A percentile compares a stretch with the other conserved stretches of the same genome.
phyloP scores from a whole-genome alignment of 1,140 invertebrate genomes.

The Hypsibius dujardini region DNA sequence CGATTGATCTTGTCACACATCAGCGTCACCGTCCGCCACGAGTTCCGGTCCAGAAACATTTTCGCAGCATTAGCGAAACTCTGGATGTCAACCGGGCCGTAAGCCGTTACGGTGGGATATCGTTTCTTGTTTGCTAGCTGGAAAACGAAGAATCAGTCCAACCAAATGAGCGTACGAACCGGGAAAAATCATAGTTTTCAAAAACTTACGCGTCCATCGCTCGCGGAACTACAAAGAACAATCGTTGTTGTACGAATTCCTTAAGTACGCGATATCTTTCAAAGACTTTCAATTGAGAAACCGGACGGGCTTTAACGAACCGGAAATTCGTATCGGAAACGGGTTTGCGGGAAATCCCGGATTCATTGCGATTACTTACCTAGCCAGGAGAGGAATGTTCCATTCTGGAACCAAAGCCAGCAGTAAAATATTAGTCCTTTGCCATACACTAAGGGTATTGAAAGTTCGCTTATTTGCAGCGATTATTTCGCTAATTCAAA shows the following conservation, averaged over 20 bases:
- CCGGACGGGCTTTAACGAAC: not conserved
- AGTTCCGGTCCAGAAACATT: not conserved
- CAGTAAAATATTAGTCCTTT: not conserved
- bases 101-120: constrained; percentile 4
- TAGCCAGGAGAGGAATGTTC: constrained; percentile 5
- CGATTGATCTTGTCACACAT: not conserved
- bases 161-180: not conserved
- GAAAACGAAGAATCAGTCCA: not conserved
- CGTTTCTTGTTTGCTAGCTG: not conserved
- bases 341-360: not conserved
- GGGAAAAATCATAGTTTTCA: not conserved
- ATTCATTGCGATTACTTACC: not conserved
- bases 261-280: too few species aligned
- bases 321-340: not conserved
- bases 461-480: too few species aligned
- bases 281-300: not conserved
- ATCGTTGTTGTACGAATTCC: not conserved
- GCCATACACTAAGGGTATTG: not conserved
- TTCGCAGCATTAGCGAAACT: not conserved
- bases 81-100: not conserved
- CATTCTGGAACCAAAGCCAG: not conserved
- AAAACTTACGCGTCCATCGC: not conserved
- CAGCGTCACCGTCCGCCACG: not conserved
- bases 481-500: too few species aligned
- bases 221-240: not conserved